Evolutionary conservation across 2,113 vertebrate genomes (phyloP), one percentile per base, ranked within the genome.

Genomic region (Cyanoderma ruficeps): DNA sequence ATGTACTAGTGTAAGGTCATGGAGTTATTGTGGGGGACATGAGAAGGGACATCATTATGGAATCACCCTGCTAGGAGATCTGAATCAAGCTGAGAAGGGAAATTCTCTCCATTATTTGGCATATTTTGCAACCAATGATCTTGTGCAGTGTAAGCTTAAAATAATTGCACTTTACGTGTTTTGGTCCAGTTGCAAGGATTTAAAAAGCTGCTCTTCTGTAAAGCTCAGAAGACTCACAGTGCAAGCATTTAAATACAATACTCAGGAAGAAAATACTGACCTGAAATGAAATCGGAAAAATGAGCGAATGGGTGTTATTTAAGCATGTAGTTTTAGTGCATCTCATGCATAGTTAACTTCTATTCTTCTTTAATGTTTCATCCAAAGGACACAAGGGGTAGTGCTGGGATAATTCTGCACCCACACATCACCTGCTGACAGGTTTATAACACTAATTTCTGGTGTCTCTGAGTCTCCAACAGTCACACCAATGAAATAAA

Each of bases 371-470:
- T 89, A 89, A 50, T 82, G 78, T 95, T 92, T 95, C 82, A n/a
- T 90, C 83, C 90, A 91, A 88, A 97, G 69, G 89, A 70, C 79
- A 90, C 33, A 84, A 82, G 17, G 25, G 52, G 24, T 87, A 91
- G 82, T 59, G 28, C 37, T 89, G 79, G 77, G 74, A 89, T 79
- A 89, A 68, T 78, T 96, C 92, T 94, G 71, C 49, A 95, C 87
- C 91, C 44, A 90, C 88, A 92, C 39, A 88, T 71, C 91, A 95
- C 91, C 91, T 97, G 60, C 77, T 96, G 97, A 91, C 87, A 97
- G 90, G 41, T 94, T 97, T 96, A 90, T 94, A 96, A 94, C 75
- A 85, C 53, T 92, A 67, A 93, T 90, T 94, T 91, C 89, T 90
- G 68, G 39, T 74, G 33, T 74, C 47, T 89, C 35, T 63, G 63